These are phyloP conservation scores for Nylanderia fulva DNA, from an alignment of 1,140 invertebrate species.

Conservation along the genomic window DNA sequence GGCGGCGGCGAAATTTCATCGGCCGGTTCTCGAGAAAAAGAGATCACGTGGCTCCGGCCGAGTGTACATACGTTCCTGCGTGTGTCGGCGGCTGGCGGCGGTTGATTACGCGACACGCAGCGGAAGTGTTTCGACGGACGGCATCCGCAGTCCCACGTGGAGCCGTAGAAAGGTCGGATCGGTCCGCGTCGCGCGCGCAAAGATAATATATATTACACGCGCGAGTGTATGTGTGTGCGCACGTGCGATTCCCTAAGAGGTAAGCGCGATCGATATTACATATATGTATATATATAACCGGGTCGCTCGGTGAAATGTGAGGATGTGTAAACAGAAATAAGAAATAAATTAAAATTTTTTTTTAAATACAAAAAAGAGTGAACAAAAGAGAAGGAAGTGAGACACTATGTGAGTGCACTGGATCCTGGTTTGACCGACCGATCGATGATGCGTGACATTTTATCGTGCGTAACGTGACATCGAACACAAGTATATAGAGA, in stretches of 20 bases:
- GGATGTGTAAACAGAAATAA: conserved; percentile 53
- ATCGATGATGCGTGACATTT: conserved; percentile 16
- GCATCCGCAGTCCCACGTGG: conserved; percentile 20
- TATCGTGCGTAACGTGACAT: conserved; percentile 23
- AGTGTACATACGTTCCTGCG: background rate
- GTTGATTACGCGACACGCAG: conserved; percentile 27
- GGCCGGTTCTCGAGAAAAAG: background rate
- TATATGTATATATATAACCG: background rate
- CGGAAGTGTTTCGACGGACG: conserved; percentile 50
- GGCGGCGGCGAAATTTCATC: background rate
- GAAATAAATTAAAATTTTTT: conserved; percentile 54
- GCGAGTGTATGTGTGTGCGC: background rate
- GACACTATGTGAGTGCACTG: too few species aligned
- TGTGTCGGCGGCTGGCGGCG: background rate
- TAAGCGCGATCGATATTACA: background rate
- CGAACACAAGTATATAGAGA: background rate
- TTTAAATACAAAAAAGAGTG: too few species aligned
- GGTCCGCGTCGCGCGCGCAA: background rate
- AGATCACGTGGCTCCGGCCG: background rate
- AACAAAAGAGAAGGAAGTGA: background rate
- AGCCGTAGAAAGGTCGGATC: conserved; percentile 20
- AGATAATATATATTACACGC: conserved; percentile 20
- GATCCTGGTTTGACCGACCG: background rate
- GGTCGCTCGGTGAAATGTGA: conserved; percentile 1
- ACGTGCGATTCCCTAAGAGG: background rate